phyloP scores from a whole-genome alignment of 2,113 vertebrate species.

The Poicephalus meyeri region DNA sequence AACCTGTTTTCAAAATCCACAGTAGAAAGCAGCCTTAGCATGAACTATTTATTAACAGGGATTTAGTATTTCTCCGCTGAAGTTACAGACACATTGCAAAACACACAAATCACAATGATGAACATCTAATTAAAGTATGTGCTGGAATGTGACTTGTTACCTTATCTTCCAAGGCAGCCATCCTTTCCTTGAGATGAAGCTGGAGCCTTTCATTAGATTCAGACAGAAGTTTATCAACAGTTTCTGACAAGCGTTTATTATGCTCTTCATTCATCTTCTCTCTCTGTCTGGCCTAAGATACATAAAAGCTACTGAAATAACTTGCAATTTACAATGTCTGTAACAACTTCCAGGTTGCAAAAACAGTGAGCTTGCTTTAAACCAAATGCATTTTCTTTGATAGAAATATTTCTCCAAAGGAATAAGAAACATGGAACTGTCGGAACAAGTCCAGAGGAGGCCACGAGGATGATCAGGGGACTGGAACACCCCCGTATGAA shows the following conservation, averaged over 20 bases:
- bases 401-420: neutral
- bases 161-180: constrained; percentile 98
- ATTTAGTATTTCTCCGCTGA: neutral
- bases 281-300: constrained; percentile 88
- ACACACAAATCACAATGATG: neutral
- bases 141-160: constrained; percentile 59
- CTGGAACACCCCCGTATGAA: too few species aligned
- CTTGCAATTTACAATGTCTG: neutral
- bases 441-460: too few species aligned
- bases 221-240: constrained; percentile 94
- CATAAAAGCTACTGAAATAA: neutral
- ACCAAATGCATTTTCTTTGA: neutral
- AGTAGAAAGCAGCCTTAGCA: neutral
- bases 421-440: neutral
- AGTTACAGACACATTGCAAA: neutral
- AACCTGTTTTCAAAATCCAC: neutral
- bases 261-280: constrained; percentile 99
- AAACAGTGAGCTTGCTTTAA: neutral
- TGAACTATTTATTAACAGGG: neutral
- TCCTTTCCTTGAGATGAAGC: constrained; percentile 96
- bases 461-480: too few species aligned
- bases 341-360: neutral
- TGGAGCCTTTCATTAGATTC: constrained; percentile 98
- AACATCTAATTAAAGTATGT: neutral
- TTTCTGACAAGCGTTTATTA: constrained; percentile 95